Evolutionary conservation across 2,888 invertebrate genomes (phyloP), one percentile per base, ranked within the genome.

Genomic region (Pelosia muscerda): DNA sequence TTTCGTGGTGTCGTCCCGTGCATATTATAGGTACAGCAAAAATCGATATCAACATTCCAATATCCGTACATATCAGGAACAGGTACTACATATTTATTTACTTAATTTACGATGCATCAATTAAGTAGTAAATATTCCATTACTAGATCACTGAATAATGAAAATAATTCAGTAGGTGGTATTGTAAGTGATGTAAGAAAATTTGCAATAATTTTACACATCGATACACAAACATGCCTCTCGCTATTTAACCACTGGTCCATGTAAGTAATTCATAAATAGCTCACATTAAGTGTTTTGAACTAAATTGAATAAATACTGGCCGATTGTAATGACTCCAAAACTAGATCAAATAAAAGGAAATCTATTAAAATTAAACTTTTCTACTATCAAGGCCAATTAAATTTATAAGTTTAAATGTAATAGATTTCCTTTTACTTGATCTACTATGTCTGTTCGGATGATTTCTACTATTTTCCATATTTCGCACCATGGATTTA

Each of bases 171-270:
- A 28, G 60, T 74, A 77, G 68, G 77, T 68, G 57, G 70, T 72
- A 77, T 76, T 76, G 65, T 70, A 83, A 81, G 38, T 81, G 75
- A 83, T 75, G 81, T 75, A 84, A 81, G 75, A 82, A 81, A 83
- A 80, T 82, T 81, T 86, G 86, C 85, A 89, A 82, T 79, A 81
- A 83, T 84, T 83, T 83, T 81, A 70, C 85, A 88, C 85, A 81
- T 84, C 81, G 78, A 72, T 85, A 79, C 76, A 80, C 85, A 82
- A 77, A 77, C 71, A 66, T 72, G 74, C 77, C 79, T 75, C 84
- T 83, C 78, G 76, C 86, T 86, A 87, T 81, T 83, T 86, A 84
- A 74, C 67, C 86, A 86, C 77, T 85, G 84, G 84, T 78, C 86
- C 85, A 80, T 81, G 79, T 82, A 84, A 25, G 55, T 55, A 25